Evolutionary conservation across 1,140 invertebrate species (phyloP).

Genomic region (Dufourea novaeangliae): DNA sequence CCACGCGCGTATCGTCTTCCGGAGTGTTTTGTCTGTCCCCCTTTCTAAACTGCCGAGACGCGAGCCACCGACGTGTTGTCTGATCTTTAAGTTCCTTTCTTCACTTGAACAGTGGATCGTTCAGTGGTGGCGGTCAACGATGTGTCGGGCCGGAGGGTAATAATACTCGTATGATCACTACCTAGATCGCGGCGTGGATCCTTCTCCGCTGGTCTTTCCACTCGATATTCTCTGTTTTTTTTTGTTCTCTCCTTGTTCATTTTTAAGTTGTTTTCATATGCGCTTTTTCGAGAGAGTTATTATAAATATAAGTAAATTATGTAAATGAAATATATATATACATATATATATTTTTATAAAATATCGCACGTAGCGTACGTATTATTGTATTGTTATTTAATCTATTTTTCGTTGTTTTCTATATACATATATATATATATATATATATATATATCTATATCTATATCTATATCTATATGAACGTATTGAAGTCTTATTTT

Average conservation of each 20-base stretch:
- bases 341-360: conserved; percentile 41
- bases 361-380: conserved; percentile 18
- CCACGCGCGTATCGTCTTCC: neutral
- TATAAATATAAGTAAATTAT: conserved; percentile 41
- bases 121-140: conserved; percentile 34
- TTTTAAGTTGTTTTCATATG: conserved; percentile 32
- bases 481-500: conserved; percentile 14
- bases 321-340: conserved; percentile 27
- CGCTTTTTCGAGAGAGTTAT: conserved; percentile 32
- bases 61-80: conserved; percentile 10
- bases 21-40: neutral
- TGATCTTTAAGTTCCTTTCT: conserved; percentile 8
- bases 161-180: too few species aligned
- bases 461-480: neutral
- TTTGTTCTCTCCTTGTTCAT: conserved; percentile 44
- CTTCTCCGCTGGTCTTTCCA: conserved; percentile 14
- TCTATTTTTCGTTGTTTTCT: conserved; percentile 37
- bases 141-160: conserved; percentile 25
- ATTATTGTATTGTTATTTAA: conserved; percentile 44
- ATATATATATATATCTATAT: neutral
- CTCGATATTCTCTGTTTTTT: conserved; percentile 22
- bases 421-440: conserved; percentile 2
- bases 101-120: conserved; percentile 1
- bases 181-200: neutral
- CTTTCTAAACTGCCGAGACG: neutral